phyloP scores from a whole-genome alignment of 2,113 vertebrate genomes.

The Paraplagusia blochii region DNA sequence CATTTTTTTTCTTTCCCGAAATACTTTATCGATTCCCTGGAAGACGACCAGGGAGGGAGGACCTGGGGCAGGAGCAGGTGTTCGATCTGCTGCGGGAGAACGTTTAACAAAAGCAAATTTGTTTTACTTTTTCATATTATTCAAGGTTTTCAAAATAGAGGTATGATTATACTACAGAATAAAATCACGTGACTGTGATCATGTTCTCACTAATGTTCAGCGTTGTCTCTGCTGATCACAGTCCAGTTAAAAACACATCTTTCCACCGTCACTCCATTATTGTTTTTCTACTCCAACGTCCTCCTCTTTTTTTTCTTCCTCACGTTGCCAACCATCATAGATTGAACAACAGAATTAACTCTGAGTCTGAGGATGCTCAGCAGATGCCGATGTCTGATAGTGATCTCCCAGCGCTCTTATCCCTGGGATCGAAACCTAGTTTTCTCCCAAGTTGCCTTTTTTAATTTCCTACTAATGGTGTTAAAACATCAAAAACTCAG shows the following conservation, averaged over 20 bases:
- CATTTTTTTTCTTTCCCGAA: too few relatives aligned
- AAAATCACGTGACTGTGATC: too few relatives aligned
- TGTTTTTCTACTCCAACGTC: slow-evolving; percentile 18
- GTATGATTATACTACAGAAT: too few relatives aligned
- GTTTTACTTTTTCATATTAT: too few relatives aligned
- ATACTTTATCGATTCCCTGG: too few relatives aligned
- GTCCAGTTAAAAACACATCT: slow-evolving; percentile 18
- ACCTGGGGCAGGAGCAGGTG: too few relatives aligned
- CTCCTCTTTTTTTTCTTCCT: slow-evolving; percentile 47
- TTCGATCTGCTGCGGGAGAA: too few relatives aligned
- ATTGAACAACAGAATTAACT: slow-evolving; percentile 29
- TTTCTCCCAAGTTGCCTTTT: slow-evolving; percentile 19
- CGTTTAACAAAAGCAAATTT: too few relatives aligned
- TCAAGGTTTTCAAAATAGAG: too few relatives aligned
- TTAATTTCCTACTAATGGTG: slow-evolving; percentile 23
- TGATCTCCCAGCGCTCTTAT: slow-evolving; percentile 19
- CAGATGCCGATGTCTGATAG: slow-evolving; percentile 56
- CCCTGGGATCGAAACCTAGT: slow-evolving; percentile 23
- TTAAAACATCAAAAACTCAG: background rate
- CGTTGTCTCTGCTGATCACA: too few relatives aligned
- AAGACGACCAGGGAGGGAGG: too few relatives aligned
- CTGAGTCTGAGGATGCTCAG: slow-evolving; percentile 48
- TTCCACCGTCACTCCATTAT: slow-evolving; percentile 12
- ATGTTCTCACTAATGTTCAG: too few relatives aligned
- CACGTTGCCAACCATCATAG: slow-evolving; percentile 14